Base-by-base conservation (phyloP, 2,888 invertebrate species). In the Acanthosoma haemorrhoidale region DNA sequence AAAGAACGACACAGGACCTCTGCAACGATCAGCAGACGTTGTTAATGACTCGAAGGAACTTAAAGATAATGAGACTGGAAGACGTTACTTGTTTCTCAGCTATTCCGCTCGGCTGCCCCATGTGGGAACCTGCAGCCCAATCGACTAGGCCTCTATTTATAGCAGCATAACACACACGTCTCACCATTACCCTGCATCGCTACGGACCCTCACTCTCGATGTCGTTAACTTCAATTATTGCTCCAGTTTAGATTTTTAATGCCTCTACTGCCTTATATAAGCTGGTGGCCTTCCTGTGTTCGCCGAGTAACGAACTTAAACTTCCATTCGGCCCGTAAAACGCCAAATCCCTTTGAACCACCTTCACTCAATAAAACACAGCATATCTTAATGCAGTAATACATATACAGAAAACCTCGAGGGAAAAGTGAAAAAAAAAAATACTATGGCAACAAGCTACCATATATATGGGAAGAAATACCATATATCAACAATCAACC, bases 51-150 rank as follows among this genome's bases (percentile, higher is more conserved):
- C 13, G 21, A 18, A 31, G 60, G 8, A 39, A 25, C n/a, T 25
- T 25, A 15, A 64, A n/a, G 64, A 64, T 64, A 64, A 64, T 64
- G 64, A 64, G 39, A 61, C 36, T 29, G 11, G n/a, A 67, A 67
- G 67, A 67, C 67, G 57, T 67, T 67, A 67, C 67, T 36, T 16
- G 43, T 39, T 43, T 36, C 57, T 67, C 34, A 67, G 57, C 51
- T 67, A 51, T 51, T 51, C 18, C 51, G 67, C 51, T 67, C 11
- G 3, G 67, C 51, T 67, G 67, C 34, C 8, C 18, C 32, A 51
- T 43, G 67, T 67, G 67, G 51, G 67, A 67, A 67, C 60, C n/a
- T 29, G 59, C 11, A 13, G 59, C 15, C 5, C 11, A 4, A 4
- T 31, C 38, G n/a, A 4, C 21, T 4, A 43, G 51, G 43, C 25